phyloP scores from a whole-genome alignment of 2,888 invertebrate species.

The Tinea pellionella region DNA sequence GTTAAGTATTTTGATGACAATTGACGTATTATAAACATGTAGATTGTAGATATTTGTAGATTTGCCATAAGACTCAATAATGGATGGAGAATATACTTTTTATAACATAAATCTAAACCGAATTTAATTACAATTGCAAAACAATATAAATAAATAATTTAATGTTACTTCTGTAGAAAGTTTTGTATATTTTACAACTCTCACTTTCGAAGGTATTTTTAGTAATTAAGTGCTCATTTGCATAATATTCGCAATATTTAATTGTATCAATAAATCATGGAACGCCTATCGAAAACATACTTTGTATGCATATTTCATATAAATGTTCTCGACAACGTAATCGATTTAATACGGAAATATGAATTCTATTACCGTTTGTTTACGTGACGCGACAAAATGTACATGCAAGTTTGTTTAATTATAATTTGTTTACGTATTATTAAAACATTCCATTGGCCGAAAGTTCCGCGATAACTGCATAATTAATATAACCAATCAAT shows the following conservation, averaged over 20 bases:
- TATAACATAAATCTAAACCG: too few species aligned
- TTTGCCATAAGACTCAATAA: too few species aligned
- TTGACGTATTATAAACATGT: too few species aligned
- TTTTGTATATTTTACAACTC: too few species aligned
- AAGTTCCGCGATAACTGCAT: conserved; percentile 23
- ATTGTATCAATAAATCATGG: neutral
- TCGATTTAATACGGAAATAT: neutral
- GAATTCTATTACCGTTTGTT: conserved; percentile 4
- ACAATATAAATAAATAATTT: too few species aligned
- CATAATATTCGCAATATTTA: neutral
- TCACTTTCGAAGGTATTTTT: neutral
- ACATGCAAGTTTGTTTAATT: neutral
- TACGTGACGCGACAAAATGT: neutral
- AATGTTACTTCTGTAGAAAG: too few species aligned
- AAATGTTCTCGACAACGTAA: neutral
- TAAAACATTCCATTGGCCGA: conserved; percentile 9
- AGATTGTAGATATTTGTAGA: too few species aligned
- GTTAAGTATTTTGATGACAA: too few species aligned
- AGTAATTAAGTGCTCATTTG: neutral
- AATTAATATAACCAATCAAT: conserved; percentile 22
- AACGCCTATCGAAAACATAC: neutral
- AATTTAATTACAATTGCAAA: too few species aligned
- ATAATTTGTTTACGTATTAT: conserved; percentile 4
- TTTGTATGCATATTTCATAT: neutral
- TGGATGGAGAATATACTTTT: neutral